Evolutionary conservation across 2,888 invertebrate genomes (phyloP).

Genomic region (Ypsolopha sequella): DNA sequence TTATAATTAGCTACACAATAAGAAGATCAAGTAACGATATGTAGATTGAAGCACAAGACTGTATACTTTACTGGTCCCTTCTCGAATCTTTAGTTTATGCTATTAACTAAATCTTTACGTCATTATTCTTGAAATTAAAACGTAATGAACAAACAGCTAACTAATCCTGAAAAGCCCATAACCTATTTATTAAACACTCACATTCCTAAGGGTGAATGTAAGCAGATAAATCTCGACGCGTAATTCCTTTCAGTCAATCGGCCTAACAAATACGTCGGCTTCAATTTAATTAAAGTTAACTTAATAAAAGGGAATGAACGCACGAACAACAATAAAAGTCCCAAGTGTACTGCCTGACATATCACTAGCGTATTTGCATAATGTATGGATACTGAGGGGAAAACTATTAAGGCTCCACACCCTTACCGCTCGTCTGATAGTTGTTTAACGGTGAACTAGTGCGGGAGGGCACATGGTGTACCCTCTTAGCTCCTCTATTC

Average conservation of each 20-base stretch:
- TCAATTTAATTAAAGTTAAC: slow-evolving; percentile 70
- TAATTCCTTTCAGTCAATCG: slow-evolving; percentile 63
- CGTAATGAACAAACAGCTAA: background rate
- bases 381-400: slow-evolving; percentile 63
- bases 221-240: slow-evolving; percentile 54
- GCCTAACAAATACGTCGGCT: slow-evolving; percentile 58
- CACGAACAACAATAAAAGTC: slow-evolving; percentile 65
- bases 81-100: too few relatives aligned
- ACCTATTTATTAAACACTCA: slow-evolving; percentile 7
- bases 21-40: too few relatives aligned
- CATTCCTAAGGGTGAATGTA: slow-evolving; percentile 31
- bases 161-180: slow-evolving; percentile 2
- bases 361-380: slow-evolving; percentile 69
- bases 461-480: slow-evolving; percentile 25
- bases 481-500: slow-evolving; percentile 51
- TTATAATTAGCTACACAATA: too few relatives aligned
- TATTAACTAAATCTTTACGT: too few relatives aligned
- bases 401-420: slow-evolving; percentile 62
- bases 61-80: too few relatives aligned
- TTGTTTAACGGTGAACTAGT: slow-evolving; percentile 56
- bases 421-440: slow-evolving; percentile 48
- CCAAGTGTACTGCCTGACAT: slow-evolving; percentile 64
- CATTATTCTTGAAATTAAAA: too few relatives aligned
- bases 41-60: too few relatives aligned
- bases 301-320: slow-evolving; percentile 66